These are phyloP conservation scores for Spodoptera picta DNA, from an alignment of 2,888 invertebrate genomes.

Conservation along the genomic window DNA sequence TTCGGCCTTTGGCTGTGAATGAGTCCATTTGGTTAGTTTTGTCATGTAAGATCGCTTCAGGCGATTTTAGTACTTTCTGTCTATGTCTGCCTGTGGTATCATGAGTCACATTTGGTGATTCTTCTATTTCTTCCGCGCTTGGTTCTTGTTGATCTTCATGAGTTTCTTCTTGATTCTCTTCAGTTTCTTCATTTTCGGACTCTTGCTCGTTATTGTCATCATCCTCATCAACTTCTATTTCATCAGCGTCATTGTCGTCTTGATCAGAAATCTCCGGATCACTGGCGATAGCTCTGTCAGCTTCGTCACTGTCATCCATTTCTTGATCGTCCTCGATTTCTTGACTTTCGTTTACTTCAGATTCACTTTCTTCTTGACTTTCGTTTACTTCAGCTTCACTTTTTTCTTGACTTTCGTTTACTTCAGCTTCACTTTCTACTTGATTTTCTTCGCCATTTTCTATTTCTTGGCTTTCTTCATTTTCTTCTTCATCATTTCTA, in stretches of 20 bases:
- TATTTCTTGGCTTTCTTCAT: slow-evolving; percentile 25
- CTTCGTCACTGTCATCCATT: slow-evolving; percentile 41
- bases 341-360: slow-evolving; percentile 28
- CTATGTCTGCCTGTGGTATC: slow-evolving; percentile 68
- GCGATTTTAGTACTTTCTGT: slow-evolving; percentile 64
- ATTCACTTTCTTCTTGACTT: slow-evolving; percentile 21
- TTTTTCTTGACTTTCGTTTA: slow-evolving; percentile 13
- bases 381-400: slow-evolving; percentile 21
- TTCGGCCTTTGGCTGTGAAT: slow-evolving; percentile 63
- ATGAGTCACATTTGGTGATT: slow-evolving; percentile 62
- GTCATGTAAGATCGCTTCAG: slow-evolving; percentile 70
- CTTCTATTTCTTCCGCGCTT: slow-evolving; percentile 43
- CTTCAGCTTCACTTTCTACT: slow-evolving; percentile 25
- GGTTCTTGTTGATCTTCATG: slow-evolving; percentile 24
- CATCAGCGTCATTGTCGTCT: slow-evolving; percentile 38
- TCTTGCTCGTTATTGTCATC: slow-evolving; percentile 24
- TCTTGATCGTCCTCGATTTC: slow-evolving; percentile 44
- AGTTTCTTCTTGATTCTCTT: slow-evolving; percentile 16
- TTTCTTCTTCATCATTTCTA: slow-evolving; percentile 21
- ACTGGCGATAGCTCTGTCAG: slow-evolving; percentile 32
- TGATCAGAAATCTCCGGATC: slow-evolving; percentile 45
- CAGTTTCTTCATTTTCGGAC: slow-evolving; percentile 17
- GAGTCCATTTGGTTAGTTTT: slow-evolving; percentile 64
- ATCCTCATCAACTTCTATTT: slow-evolving; percentile 41
- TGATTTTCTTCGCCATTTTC: slow-evolving; percentile 24